Conservation (phyloP, 2,888 invertebrate species). For the Linnaemya vulpina region DNA sequence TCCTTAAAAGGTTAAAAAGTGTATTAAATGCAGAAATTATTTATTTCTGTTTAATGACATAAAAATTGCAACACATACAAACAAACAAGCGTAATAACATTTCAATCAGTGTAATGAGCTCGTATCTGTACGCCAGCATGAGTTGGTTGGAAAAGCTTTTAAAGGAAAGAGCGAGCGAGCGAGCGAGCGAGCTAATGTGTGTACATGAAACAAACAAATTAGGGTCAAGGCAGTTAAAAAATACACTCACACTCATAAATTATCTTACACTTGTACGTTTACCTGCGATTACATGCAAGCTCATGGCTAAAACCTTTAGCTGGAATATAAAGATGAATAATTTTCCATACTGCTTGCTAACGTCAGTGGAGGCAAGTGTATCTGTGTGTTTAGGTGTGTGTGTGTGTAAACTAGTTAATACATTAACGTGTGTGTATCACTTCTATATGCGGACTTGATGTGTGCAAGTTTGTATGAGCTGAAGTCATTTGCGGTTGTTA, state of each 20-base stretch:
- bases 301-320: conserved; percentile 36
- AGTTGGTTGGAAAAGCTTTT: not conserved
- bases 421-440: not conserved
- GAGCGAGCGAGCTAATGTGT: not conserved
- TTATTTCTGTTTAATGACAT: conserved; percentile 32
- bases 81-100: conserved; percentile 23
- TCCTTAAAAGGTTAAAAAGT: conserved; percentile 7
- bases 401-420: not conserved
- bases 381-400: not conserved
- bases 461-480: not conserved
- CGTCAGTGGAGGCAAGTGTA: no score
- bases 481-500: conserved; percentile 38
- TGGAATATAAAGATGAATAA: conserved; percentile 48
- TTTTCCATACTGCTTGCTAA: no score
- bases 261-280: conserved; percentile 23
- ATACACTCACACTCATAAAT: conserved; percentile 33
- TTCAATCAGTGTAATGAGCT: conserved; percentile 45
- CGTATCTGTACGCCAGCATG: not conserved
- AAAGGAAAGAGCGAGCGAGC: not conserved
- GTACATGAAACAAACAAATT: conserved; percentile 62
- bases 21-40: conserved; percentile 10
- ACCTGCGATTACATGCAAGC: conserved; percentile 1
- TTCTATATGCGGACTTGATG: not conserved
- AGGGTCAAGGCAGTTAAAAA: conserved; percentile 68
- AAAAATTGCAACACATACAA: conserved; percentile 27